Percentiles rank a stretch among this genome's conserved stretches.
phyloP scores from a whole-genome alignment of 92 coral and sea anemone species.

The Diadumene lineata region DNA sequence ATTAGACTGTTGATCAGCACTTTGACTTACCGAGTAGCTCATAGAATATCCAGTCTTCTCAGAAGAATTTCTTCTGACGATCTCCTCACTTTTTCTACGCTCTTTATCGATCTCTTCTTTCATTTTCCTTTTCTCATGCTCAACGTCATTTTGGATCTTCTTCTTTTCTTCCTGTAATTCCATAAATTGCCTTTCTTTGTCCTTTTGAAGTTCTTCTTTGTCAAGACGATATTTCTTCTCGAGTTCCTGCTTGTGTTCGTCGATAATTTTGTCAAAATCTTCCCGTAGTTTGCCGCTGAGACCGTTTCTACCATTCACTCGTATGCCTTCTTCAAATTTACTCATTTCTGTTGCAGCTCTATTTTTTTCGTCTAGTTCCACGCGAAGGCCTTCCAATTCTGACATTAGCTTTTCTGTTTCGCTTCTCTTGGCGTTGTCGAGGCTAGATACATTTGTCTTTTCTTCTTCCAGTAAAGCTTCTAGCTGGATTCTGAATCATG shows the following conservation, averaged over 20 bases:
- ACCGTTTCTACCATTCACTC: conserved; percentile 75
- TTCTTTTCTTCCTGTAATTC: conserved; percentile 61
- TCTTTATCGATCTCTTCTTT: neutral
- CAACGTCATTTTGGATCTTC: conserved; percentile 60
- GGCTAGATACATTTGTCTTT: conserved; percentile 37
- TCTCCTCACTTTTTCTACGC: neutral
- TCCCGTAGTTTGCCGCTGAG: conserved; percentile 80
- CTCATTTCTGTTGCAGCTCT: conserved; percentile 58
- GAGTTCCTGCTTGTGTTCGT: conserved; percentile 70
- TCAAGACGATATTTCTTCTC: conserved; percentile 64
- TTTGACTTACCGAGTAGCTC: neutral
- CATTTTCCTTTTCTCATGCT: conserved; percentile 43
- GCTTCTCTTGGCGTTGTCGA: conserved; percentile 46
- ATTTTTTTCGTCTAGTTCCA: conserved; percentile 71
- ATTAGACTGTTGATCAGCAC: neutral
- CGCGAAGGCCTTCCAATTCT: conserved; percentile 61
- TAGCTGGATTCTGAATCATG: conserved; percentile 49
- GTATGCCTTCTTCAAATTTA: conserved; percentile 64
- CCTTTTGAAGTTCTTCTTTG: conserved; percentile 62
- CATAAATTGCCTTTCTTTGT: conserved; percentile 56
- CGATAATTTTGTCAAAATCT: conserved; percentile 82
- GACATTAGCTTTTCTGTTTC: conserved; percentile 58
- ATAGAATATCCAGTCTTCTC: neutral
- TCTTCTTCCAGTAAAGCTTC: conserved; percentile 59
- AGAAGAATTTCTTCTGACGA: neutral